Conservation (phyloP, 2,797 vertebrate species). For the Nyctibius grandis region DNA sequence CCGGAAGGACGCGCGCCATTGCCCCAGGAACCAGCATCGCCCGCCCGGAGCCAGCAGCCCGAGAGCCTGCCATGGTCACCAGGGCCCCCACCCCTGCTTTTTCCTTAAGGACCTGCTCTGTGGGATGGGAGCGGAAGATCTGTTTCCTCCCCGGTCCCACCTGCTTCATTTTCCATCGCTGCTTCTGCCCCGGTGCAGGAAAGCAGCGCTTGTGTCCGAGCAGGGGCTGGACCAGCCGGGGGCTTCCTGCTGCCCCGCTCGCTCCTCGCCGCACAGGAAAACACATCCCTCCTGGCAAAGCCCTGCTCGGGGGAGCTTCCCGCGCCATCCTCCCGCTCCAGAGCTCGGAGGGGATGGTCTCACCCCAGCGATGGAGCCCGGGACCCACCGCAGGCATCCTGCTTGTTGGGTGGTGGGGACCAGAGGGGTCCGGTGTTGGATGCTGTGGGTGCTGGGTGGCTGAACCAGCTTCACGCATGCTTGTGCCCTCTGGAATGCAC, state of each 20-base stretch:
- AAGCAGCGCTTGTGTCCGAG: neutral
- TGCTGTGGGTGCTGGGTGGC: neutral
- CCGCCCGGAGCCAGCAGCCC: neutral
- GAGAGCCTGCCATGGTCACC: neutral
- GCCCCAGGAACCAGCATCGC: neutral
- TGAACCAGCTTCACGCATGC: accelerated
- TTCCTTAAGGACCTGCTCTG: neutral
- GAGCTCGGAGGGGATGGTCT: neutral
- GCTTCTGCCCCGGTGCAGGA: neutral
- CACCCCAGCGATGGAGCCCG: accelerated
- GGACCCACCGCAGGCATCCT: accelerated
- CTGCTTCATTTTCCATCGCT: neutral
- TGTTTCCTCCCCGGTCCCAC: conserved; percentile 41
- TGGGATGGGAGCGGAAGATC: conserved; percentile 24
- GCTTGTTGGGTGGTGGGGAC: neutral
- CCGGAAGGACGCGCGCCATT: neutral
- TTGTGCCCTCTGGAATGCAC: too few relatives aligned
- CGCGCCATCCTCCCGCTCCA: neutral
- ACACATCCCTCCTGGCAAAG: neutral
- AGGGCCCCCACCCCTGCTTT: neutral
- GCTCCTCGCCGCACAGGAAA: neutral
- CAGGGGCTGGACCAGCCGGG: neutral
- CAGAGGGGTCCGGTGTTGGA: accelerated
- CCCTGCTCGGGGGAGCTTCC: neutral
- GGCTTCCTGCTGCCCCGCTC: neutral